These are phyloP conservation scores for Calameuta filiformis DNA, from an alignment of 2,888 invertebrate genomes.

Conservation along the genomic window DNA sequence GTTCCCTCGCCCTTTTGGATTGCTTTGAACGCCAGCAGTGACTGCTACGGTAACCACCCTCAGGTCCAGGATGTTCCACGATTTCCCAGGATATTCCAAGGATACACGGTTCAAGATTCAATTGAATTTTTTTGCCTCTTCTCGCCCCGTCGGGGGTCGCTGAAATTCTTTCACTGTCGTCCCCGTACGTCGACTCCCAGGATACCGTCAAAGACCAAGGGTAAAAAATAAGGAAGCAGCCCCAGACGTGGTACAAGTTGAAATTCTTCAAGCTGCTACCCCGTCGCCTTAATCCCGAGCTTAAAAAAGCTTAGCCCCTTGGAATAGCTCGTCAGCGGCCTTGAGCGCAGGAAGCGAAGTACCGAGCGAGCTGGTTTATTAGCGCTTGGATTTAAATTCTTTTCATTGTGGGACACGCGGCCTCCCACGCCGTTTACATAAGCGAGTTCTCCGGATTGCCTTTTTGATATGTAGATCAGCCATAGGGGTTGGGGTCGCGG, in stretches of 20 bases:
- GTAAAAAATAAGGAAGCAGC: too few species aligned
- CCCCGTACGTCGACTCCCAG: too few species aligned
- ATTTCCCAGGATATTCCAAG: not conserved
- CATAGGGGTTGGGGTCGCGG: slow-evolving; percentile 46
- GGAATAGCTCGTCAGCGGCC: slow-evolving; percentile 63
- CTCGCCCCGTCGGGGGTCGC: too few species aligned
- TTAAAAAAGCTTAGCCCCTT: slow-evolving; percentile 61
- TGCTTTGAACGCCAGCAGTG: not conserved
- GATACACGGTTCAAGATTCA: not conserved
- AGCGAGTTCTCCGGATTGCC: slow-evolving; percentile 66
- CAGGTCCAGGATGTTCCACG: not conserved
- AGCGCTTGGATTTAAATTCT: slow-evolving; percentile 65
- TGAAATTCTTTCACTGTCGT: too few species aligned
- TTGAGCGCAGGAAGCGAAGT: slow-evolving; percentile 25
- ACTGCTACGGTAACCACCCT: not conserved
- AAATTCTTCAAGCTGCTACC: too few species aligned
- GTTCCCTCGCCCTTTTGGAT: slow-evolving; percentile 12
- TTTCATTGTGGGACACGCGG: slow-evolving; percentile 61
- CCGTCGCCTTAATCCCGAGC: slow-evolving; percentile 55
- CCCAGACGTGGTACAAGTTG: too few species aligned
- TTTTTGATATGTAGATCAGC: slow-evolving; percentile 65
- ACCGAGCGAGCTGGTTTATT: slow-evolving; percentile 60
- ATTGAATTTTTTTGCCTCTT: slow-evolving; percentile 28
- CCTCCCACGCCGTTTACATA: slow-evolving; percentile 62
- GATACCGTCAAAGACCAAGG: too few species aligned